These are phyloP conservation scores for Lithobates pipiens DNA, from an alignment of 2,797 vertebrate genomes.

Conservation along the genomic window DNA sequence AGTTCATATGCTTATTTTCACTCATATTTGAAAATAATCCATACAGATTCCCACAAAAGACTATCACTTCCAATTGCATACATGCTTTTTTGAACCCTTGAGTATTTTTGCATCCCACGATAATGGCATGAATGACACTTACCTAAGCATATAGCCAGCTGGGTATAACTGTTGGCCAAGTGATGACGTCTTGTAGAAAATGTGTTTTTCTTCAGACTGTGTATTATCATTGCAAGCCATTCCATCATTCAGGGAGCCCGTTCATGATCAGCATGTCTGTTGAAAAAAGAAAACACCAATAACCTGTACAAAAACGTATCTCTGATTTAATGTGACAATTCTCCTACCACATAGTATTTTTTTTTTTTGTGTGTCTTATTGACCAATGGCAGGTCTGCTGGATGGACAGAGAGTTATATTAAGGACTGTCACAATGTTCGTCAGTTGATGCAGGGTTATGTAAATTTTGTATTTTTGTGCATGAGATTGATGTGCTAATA, in stretches of 20 bases:
- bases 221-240: too few species aligned
- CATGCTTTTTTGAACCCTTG: too few species aligned
- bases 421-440: background rate
- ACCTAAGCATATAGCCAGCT: background rate
- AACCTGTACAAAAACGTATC: too few species aligned
- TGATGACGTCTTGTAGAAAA: background rate
- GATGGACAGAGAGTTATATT: background rate
- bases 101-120: background rate
- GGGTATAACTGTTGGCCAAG: too few species aligned
- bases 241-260: background rate
- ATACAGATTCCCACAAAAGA: too few species aligned
- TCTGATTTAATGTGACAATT: background rate
- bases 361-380: background rate
- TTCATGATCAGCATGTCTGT: too few species aligned
- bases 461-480: background rate
- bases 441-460: background rate
- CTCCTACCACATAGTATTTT: background rate
- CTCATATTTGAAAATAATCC: too few species aligned
- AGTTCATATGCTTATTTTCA: too few species aligned
- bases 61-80: too few species aligned
- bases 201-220: too few species aligned
- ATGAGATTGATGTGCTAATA: background rate
- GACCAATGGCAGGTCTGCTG: conserved; percentile 10
- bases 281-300: background rate
- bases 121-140: background rate